Percentiles rank a stretch among this genome's conserved stretches.
Conservation (phyloP, 2,797 vertebrate species). For the Linurgus olivaceus region DNA sequence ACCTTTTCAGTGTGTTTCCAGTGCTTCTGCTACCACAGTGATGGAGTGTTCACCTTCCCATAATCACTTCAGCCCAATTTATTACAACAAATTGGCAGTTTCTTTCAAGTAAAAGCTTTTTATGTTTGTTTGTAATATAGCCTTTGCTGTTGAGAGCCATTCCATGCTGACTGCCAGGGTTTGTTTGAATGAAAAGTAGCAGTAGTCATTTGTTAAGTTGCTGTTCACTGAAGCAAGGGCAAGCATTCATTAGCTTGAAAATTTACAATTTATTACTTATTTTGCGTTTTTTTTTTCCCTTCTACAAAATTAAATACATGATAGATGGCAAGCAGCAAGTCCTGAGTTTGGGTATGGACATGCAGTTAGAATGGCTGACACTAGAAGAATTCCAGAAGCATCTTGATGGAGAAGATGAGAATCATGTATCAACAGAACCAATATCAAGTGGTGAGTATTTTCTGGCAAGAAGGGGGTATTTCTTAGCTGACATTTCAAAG, state of each 20-base stretch:
- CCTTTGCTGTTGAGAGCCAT: background rate
- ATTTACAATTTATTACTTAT: background rate
- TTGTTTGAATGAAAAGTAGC: background rate
- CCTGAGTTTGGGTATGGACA: slow-evolving; percentile 91
- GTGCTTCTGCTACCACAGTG: background rate
- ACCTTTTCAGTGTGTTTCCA: background rate
- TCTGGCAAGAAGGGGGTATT: background rate
- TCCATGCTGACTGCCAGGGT: background rate
- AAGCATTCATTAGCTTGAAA: background rate
- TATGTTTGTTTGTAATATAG: background rate
- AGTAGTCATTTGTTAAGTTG: background rate
- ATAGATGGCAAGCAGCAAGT: slow-evolving; percentile 80
- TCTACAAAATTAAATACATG: background rate
- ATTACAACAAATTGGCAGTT: background rate
- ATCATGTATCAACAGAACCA: slow-evolving; percentile 73
- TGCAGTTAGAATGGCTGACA: slow-evolving; percentile 96
- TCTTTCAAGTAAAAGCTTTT: background rate
- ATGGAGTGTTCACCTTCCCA: background rate
- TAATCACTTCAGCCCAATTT: background rate
- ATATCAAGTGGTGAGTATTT: slow-evolving; percentile 87
- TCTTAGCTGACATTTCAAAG: background rate
- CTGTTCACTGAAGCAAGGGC: background rate
- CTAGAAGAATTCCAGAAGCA: slow-evolving; percentile 97
- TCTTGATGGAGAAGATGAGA: slow-evolving; percentile 91
- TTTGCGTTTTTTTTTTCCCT: background rate